phyloP scores from a whole-genome alignment of 2,888 invertebrate species.

The Meliscaeva auricollis region DNA sequence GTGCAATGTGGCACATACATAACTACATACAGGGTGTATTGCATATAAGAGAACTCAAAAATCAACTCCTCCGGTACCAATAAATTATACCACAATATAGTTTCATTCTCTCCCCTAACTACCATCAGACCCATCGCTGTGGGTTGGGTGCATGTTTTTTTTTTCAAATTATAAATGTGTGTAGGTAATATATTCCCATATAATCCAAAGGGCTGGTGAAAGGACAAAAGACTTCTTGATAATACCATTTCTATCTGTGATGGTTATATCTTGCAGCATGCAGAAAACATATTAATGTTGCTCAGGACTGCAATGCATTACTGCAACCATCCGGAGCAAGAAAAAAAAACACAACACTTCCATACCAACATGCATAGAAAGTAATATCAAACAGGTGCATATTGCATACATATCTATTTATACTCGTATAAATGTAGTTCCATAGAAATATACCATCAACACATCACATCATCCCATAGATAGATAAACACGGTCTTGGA shows the following conservation, averaged over 20 bases:
- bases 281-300: constrained; percentile 56
- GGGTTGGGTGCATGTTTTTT: not conserved
- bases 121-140: not conserved
- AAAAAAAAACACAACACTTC: constrained; percentile 30
- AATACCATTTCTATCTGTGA: constrained; percentile 36
- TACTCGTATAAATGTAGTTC: not conserved
- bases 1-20: not conserved
- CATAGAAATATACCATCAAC: constrained; percentile 29
- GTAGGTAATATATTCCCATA: constrained; percentile 26
- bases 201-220: constrained; percentile 24
- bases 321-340: constrained; percentile 27
- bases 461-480: constrained; percentile 37
- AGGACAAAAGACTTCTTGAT: constrained; percentile 57
- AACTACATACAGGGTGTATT: not conserved
- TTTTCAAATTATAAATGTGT: not conserved
- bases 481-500: constrained; percentile 49
- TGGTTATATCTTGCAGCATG: constrained; percentile 25
- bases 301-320: constrained; percentile 57
- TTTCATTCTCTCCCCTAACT: not conserved
- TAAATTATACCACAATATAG: constrained; percentile 63
- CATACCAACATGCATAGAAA: not conserved
- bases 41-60: constrained; percentile 47
- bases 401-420: not conserved
- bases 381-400: constrained; percentile 51
- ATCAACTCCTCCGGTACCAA: constrained; percentile 69